Percentiles rank a stretch among this genome's conserved stretches.
Conservation (phyloP, 2,797 vertebrate species). For the Eurystomus glaucurus region DNA sequence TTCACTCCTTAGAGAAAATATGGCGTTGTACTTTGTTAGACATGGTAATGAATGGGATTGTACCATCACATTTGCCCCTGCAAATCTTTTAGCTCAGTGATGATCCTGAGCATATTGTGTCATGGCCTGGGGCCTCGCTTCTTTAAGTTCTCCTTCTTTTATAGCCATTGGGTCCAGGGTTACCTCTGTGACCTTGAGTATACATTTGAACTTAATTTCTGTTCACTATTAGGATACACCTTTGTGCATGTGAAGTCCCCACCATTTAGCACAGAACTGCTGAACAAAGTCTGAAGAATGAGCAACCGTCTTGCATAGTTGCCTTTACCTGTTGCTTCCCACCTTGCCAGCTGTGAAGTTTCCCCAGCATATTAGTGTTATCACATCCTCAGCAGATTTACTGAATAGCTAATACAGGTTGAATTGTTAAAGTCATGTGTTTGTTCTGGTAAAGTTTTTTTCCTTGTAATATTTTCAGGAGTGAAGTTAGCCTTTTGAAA, state of each 20-base stretch:
- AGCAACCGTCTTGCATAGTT: not conserved
- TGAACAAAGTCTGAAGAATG: not conserved
- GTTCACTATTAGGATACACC: not conserved
- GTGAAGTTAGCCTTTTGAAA: not conserved
- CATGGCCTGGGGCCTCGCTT: not conserved
- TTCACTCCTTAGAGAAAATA: not conserved
- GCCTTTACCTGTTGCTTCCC: not conserved
- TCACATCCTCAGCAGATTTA: not conserved
- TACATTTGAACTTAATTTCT: not conserved
- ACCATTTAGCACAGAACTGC: not conserved
- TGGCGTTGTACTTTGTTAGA: not conserved
- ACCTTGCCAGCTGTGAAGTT: not conserved
- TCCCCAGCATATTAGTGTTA: not conserved
- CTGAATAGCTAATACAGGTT: not conserved
- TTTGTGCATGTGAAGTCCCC: not conserved
- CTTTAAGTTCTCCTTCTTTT: not conserved
- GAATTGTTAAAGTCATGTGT: not conserved
- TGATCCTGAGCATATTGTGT: not conserved
- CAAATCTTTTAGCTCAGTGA: not conserved
- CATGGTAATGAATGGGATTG: not conserved
- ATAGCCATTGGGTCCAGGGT: not conserved
- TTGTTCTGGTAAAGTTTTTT: not conserved
- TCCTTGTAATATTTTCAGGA: not conserved
- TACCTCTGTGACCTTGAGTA: not conserved
- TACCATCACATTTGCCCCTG: not conserved